Evolutionary conservation across 2,888 invertebrate species (phyloP).

Genomic region (Polymixis flavicincta): DNA sequence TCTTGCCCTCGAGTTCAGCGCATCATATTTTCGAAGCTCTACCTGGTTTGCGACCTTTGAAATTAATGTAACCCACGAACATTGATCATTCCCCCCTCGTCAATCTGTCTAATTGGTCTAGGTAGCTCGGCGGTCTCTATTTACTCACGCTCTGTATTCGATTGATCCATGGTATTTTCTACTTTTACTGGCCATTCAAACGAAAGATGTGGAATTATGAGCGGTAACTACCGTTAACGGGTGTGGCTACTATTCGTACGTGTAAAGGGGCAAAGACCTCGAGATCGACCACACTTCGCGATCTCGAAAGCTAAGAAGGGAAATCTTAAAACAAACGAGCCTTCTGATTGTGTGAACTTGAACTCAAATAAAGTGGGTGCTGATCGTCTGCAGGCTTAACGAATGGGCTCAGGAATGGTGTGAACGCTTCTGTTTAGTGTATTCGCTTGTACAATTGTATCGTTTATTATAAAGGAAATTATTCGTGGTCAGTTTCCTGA

Average conservation of each 20-base stretch:
- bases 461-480: slow-evolving; percentile 31
- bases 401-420: slow-evolving; percentile 24
- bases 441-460: slow-evolving; percentile 6
- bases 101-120: slow-evolving; percentile 54
- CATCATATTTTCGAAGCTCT: slow-evolving; percentile 40
- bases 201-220: slow-evolving; percentile 73
- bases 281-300: slow-evolving; percentile 70
- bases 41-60: slow-evolving; percentile 37
- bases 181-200: slow-evolving; percentile 63
- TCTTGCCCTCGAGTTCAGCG: slow-evolving; percentile 42
- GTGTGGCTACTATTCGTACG: slow-evolving; percentile 81
- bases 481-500: slow-evolving; percentile 7
- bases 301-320: slow-evolving; percentile 54
- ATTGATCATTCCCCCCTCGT: slow-evolving; percentile 36
- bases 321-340: slow-evolving; percentile 58
- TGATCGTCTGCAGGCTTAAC: slow-evolving; percentile 41
- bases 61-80: slow-evolving; percentile 37
- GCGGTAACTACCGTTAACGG: slow-evolving; percentile 81
- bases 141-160: slow-evolving; percentile 53
- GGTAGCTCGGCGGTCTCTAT: slow-evolving; percentile 39
- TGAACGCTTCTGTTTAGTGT: slow-evolving; percentile 14
- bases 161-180: slow-evolving; percentile 63
- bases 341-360: slow-evolving; percentile 55
- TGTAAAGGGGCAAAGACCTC: slow-evolving; percentile 81
- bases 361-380: slow-evolving; percentile 47